A percentile compares a stretch with the other conserved stretches of the same genome.
phyloP scores from a whole-genome alignment of 2,113 vertebrate species.

The Macquaria australasica region DNA sequence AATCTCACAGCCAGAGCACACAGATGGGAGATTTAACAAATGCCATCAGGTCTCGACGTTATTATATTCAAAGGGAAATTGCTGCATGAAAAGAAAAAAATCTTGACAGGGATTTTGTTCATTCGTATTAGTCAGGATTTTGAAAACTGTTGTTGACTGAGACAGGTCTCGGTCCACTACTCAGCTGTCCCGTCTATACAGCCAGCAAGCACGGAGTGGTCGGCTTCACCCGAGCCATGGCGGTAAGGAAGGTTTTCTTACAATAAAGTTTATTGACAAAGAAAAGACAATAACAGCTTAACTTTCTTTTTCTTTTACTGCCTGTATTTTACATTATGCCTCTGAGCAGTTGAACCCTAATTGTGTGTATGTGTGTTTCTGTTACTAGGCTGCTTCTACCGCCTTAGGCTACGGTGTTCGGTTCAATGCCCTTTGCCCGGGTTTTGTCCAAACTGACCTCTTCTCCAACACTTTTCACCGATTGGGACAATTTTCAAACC shows the following conservation, averaged over 20 bases:
- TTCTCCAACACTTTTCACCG: background rate
- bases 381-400: conserved; percentile 54
- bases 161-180: conserved; percentile 74
- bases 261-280: no score
- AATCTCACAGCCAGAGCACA: no score
- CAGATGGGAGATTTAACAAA: background rate
- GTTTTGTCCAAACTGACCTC: conserved; percentile 75
- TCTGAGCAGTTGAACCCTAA: background rate
- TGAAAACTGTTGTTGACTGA: background rate
- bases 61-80: no score
- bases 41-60: background rate
- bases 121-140: no score
- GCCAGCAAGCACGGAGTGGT: conserved; percentile 82
- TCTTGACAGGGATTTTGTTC: no score
- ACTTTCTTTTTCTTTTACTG: background rate
- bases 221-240: conserved; percentile 81
- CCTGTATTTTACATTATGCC: background rate
- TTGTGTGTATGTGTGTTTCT: background rate
- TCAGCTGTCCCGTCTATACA: conserved; percentile 78
- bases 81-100: no score
- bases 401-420: conserved; percentile 71
- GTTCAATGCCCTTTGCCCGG: conserved; percentile 79
- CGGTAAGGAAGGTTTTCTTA: conserved; percentile 62
- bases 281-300: no score
- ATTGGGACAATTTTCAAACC: conserved; percentile 47